A percentile compares a stretch with the other conserved stretches of the same genome.
Evolutionary conservation across 2,888 invertebrate genomes (phyloP).

Genomic region (Euzophera pinguis): DNA sequence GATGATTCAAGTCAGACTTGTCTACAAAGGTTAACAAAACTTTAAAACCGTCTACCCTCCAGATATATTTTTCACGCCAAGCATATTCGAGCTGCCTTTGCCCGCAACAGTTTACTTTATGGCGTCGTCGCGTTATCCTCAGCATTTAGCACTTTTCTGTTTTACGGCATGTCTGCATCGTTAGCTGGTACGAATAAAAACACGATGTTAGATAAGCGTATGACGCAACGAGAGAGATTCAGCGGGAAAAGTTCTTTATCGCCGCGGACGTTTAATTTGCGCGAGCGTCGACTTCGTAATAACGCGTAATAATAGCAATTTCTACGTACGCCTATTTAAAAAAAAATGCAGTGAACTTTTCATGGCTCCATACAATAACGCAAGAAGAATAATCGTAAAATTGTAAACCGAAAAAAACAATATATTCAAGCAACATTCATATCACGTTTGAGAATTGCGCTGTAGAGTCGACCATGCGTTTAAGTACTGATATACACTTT

Average conservation of each 20-base stretch:
- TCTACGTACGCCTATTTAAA: background rate
- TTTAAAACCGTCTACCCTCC: background rate
- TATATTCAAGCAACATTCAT: no score
- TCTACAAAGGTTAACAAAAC: background rate
- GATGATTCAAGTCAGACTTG: no score
- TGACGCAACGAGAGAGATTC: constrained; percentile 25
- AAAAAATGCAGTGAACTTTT: no score
- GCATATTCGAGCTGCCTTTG: background rate
- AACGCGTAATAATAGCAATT: constrained; percentile 5
- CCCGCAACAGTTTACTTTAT: constrained; percentile 40
- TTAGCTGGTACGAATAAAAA: constrained; percentile 38
- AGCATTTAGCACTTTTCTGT: constrained; percentile 67
- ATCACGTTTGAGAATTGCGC: no score
- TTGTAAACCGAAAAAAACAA: no score
- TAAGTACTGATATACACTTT: no score
- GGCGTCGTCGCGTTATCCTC: constrained; percentile 44
- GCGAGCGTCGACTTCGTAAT: constrained; percentile 10
- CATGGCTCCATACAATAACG: no score
- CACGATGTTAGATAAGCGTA: constrained; percentile 21
- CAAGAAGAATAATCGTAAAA: no score
- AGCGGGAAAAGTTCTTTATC: constrained; percentile 19
- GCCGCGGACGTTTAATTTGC: constrained; percentile 14
- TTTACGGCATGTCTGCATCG: constrained; percentile 54
- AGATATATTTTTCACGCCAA: background rate
- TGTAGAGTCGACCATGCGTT: no score